Percentiles rank a stretch among this genome's conserved stretches.
These are phyloP conservation scores for Drosophila basisetae DNA, from an alignment of 2,888 invertebrate species.

Conservation along the genomic window DNA sequence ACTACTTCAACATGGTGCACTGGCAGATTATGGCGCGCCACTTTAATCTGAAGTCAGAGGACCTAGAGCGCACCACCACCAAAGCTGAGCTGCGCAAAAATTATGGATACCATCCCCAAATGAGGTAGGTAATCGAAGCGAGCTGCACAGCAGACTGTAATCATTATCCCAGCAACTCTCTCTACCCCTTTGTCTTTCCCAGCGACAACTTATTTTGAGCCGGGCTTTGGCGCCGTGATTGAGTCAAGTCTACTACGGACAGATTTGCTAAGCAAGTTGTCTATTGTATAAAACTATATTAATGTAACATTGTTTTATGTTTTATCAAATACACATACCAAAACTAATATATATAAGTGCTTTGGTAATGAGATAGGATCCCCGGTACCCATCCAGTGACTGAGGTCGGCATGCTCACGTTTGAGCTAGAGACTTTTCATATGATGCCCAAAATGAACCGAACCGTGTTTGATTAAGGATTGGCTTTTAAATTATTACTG, in stretches of 20 bases:
- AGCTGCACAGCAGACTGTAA: background rate
- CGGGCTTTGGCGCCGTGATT: background rate
- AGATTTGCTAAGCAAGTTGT: background rate
- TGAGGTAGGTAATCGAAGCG: conserved; percentile 38
- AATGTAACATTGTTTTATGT: background rate
- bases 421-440: too few species aligned
- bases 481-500: background rate
- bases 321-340: background rate
- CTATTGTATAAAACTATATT: background rate
- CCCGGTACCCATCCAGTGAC: background rate
- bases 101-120: conserved; percentile 63
- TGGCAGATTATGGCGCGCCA: conserved; percentile 57
- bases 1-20: conserved; percentile 64
- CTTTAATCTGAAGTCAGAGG: conserved; percentile 51
- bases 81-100: conserved; percentile 51
- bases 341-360: background rate
- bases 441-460: too few species aligned
- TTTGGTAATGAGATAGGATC: background rate
- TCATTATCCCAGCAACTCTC: background rate
- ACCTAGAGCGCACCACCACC: conserved; percentile 60
- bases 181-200: background rate
- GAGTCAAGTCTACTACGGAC: background rate
- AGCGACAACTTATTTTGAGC: conserved; percentile 8
- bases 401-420: background rate
- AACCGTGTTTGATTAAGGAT: background rate